Conservation (phyloP, 1,140 invertebrate species). For the Conopomorpha cramerella region DNA sequence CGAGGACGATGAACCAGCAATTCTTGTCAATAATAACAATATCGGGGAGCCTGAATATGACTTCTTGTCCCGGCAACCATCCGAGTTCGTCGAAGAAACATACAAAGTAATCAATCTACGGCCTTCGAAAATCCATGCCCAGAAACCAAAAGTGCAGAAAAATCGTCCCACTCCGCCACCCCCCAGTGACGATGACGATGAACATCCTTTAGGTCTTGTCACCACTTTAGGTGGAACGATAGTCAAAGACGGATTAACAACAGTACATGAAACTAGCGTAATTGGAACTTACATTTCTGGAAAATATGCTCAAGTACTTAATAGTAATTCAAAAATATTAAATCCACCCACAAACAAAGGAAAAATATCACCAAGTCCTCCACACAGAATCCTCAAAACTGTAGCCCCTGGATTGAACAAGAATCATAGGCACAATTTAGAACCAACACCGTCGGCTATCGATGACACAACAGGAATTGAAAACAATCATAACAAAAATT, state of each 20-base stretch:
- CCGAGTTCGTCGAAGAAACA: conserved; percentile 78
- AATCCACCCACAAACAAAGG: conserved; percentile 37
- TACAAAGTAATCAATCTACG: conserved; percentile 65
- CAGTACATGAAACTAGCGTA: conserved; percentile 85
- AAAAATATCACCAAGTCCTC: conserved; percentile 69
- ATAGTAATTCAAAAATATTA: conserved; percentile 71
- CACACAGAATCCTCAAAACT: conserved; percentile 73
- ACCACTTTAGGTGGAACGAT: conserved; percentile 82
- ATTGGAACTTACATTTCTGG: conserved; percentile 87
- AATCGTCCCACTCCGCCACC: conserved; percentile 41
- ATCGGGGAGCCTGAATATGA: conserved; percentile 81
- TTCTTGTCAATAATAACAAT: conserved; percentile 68
- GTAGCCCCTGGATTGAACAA: conserved; percentile 67
- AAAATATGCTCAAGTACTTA: conserved; percentile 82
- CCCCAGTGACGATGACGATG: conserved; percentile 50
- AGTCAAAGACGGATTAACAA: conserved; percentile 80
- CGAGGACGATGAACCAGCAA: conserved; percentile 51
- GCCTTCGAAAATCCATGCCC: conserved; percentile 48
- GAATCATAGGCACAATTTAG: conserved; percentile 58
- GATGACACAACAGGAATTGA: conserved; percentile 62
- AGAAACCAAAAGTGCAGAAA: conserved; percentile 46
- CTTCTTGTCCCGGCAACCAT: conserved; percentile 79
- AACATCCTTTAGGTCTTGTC: conserved; percentile 76
- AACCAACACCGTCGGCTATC: conserved; percentile 65
- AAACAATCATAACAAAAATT: conserved; percentile 54